These are phyloP conservation scores for Polydrusus pterygomalis DNA, from an alignment of 2,888 invertebrate species.

Conservation along the genomic window DNA sequence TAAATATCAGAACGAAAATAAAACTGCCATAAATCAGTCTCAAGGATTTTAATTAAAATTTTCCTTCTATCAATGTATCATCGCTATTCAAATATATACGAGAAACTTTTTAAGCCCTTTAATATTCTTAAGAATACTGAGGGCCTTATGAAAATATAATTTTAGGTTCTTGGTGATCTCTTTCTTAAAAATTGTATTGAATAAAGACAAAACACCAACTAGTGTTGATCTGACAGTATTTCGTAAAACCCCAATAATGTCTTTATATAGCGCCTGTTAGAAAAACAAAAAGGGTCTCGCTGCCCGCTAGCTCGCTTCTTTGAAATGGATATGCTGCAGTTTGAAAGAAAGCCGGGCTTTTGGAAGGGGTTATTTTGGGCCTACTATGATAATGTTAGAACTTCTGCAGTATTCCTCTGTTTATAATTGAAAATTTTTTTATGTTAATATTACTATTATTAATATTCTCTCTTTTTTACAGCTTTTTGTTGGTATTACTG, in stretches of 20 bases:
- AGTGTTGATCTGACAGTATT: conserved; percentile 2
- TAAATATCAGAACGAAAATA: conserved; percentile 49
- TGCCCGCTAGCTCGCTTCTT: conserved; percentile 42
- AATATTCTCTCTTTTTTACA: too few relatives aligned
- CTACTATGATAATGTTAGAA: conserved; percentile 13
- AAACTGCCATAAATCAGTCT: conserved; percentile 49
- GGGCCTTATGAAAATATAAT: conserved; percentile 12
- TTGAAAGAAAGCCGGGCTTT: conserved; percentile 33
- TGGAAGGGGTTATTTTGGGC: conserved; percentile 48
- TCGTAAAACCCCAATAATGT: conserved; percentile 49
- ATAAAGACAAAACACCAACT: background rate
- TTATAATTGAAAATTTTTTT: too few relatives aligned
- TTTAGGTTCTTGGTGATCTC: background rate
- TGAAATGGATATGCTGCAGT: conserved; percentile 39
- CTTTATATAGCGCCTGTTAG: conserved; percentile 58
- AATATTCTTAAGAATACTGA: conserved; percentile 55
- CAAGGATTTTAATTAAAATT: conserved; percentile 56
- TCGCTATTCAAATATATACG: conserved; percentile 45
- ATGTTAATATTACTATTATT: too few relatives aligned
- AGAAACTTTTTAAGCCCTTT: conserved; percentile 47
- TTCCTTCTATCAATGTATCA: conserved; percentile 47
- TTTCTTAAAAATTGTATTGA: background rate
- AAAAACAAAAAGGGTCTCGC: conserved; percentile 58
- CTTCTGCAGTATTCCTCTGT: too few relatives aligned
- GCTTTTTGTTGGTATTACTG: too few relatives aligned